Conservation (phyloP, 2,113 vertebrate species). For the Python bivittatus region DNA sequence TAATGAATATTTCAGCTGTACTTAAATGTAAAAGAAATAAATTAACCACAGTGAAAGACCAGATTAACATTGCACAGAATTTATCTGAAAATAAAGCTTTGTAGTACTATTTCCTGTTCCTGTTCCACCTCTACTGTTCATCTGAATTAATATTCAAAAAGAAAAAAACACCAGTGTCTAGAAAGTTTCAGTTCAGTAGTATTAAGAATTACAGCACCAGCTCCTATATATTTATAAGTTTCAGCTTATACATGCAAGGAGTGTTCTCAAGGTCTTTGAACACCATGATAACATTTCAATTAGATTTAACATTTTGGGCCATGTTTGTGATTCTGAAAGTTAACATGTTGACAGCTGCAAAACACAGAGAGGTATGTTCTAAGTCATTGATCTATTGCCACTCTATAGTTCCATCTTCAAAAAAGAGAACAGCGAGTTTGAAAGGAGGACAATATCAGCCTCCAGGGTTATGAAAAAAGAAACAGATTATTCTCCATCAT, state of each 20-base stretch:
- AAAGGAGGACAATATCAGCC: slow-evolving; percentile 4
- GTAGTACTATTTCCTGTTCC: not conserved
- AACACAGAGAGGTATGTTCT: slow-evolving; percentile 32
- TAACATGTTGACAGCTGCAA: slow-evolving; percentile 27
- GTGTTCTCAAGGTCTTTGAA: slow-evolving; percentile 32
- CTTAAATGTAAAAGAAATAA: slow-evolving; percentile 5
- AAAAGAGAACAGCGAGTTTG: not conserved
- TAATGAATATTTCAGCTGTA: slow-evolving; percentile 26
- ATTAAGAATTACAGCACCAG: slow-evolving; percentile 1
- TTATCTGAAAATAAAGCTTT: slow-evolving; percentile 18
- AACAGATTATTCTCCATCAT: not conserved
- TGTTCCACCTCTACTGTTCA: not conserved
- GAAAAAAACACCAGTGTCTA: not conserved
- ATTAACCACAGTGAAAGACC: slow-evolving; percentile 11
- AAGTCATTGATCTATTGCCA: slow-evolving; percentile 20
- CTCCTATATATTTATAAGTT: not conserved
- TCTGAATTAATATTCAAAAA: not conserved
- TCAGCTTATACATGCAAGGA: not conserved
- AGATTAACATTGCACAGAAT: slow-evolving; percentile 31
- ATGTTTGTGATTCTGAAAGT: slow-evolving; percentile 36
- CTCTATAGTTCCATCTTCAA: not conserved
- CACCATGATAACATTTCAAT: slow-evolving; percentile 36
- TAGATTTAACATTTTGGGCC: slow-evolving; percentile 24
- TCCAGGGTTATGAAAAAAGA: no score
- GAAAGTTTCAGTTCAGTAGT: not conserved